phyloP scores from a whole-genome alignment of 2,113 vertebrate genomes.

The Pelvicachromis taeniatus region DNA sequence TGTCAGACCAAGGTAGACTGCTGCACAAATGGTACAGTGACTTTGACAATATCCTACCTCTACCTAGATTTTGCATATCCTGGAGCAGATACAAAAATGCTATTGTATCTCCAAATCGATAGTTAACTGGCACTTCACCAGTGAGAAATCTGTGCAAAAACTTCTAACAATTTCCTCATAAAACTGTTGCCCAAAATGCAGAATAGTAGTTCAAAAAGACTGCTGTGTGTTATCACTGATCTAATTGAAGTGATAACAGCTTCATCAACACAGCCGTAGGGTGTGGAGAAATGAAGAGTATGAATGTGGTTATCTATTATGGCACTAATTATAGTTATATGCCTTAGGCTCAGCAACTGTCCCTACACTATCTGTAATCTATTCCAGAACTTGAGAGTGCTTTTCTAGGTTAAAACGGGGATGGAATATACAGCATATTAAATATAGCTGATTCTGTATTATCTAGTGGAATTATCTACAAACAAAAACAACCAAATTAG shows the following conservation, averaged over 20 bases:
- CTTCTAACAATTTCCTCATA: neutral
- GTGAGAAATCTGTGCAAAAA: neutral
- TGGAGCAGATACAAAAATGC: neutral
- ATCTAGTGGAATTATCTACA: neutral
- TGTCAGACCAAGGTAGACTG: neutral
- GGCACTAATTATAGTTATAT: slow-evolving; percentile 59
- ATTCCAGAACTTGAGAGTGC: slow-evolving; percentile 37
- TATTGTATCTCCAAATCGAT: neutral
- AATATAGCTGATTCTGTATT: slow-evolving; percentile 23
- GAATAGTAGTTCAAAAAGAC: neutral
- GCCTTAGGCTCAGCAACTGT: slow-evolving; percentile 58
- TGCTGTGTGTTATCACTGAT: slow-evolving; percentile 30
- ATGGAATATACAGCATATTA: neutral
- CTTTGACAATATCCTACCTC: neutral
- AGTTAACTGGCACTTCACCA: neutral
- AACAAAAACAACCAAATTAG: slow-evolving; percentile 42
- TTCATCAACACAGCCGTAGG: slow-evolving; percentile 39
- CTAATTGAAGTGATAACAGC: slow-evolving; percentile 43
- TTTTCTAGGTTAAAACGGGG: slow-evolving; percentile 16
- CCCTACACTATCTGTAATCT: slow-evolving; percentile 35
- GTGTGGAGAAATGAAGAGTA: slow-evolving; percentile 35
- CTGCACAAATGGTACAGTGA: neutral
- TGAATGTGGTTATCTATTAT: slow-evolving; percentile 54
- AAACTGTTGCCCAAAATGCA: neutral
- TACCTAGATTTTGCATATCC: neutral